Evolutionary conservation across 2,888 invertebrate genomes (phyloP).

Genomic region (Tanytarsus gracilentus): DNA sequence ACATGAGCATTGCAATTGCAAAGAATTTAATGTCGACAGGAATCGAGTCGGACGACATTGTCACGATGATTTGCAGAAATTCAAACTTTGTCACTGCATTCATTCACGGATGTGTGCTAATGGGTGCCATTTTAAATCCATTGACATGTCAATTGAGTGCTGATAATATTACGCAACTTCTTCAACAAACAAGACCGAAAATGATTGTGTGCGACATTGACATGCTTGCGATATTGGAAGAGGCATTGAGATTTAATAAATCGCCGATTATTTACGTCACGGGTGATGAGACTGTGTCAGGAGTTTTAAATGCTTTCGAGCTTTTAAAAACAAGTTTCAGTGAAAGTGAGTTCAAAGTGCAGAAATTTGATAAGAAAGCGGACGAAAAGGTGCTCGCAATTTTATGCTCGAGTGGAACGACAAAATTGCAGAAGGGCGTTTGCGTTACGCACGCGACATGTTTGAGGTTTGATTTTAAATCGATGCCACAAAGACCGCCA

Average conservation of each 20-base stretch:
- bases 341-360: neutral
- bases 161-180: neutral
- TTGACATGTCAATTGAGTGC: neutral
- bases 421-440: constrained; percentile 38
- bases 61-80: constrained; percentile 1
- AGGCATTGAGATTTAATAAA: neutral
- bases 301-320: neutral
- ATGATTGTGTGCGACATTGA: constrained; percentile 8
- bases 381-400: constrained; percentile 33
- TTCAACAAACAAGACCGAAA: constrained; percentile 4
- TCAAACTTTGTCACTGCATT: neutral
- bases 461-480: neutral
- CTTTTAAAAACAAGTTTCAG: neutral
- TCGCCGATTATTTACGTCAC: neutral
- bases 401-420: constrained; percentile 39
- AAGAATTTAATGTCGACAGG: neutral
- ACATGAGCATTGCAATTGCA: neutral
- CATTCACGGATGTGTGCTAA: neutral
- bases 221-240: neutral
- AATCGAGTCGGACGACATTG: neutral
- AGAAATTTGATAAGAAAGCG: constrained; percentile 14
- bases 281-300: neutral
- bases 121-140: constrained; percentile 8
- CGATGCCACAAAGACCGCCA: neutral
- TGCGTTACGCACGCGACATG: constrained; percentile 34